Evolutionary conservation across 92 coral and sea anemone genomes (phyloP), one percentile per base, ranked within the genome.

Genomic region (Bergia puertoricense): DNA sequence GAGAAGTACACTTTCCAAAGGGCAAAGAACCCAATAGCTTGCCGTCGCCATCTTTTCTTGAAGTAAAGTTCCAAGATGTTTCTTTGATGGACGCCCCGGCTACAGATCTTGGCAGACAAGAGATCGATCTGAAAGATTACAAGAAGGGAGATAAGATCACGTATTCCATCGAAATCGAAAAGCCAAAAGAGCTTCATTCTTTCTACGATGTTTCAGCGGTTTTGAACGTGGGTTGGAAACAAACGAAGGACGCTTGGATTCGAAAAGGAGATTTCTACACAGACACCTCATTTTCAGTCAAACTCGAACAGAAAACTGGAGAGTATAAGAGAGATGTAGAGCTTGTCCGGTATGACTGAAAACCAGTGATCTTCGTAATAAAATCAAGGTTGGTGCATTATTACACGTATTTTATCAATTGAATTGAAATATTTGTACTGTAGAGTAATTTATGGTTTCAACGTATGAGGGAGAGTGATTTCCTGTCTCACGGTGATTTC

Each of bases 171-270:
- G 88, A 78, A 40, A 89, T 93, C 68, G 91, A 93, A 57, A 95
- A 89, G 79, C 98, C 99, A 6, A 39, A 62, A 16, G 38, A 79
- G 59, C 20, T 54, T 10, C 91, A 74, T 59, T 85, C 91, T 44
- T 71, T 56, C 23, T 91, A 93, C 85, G 68, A 91, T 46, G 90
- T 96, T 8, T 95, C 98, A 8, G 99, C 94, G 6, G 97, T 95
- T 22, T 86, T 96, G 77, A 95, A 95, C 54, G 93, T 96, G n/a
- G 99, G 99, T 7, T 96, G 99, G 99, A 84, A 86, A 69, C 82
- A 92, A 3, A 82, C 91, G 71, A 88, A 89, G 23, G 81, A 89
- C 5, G 85, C 88, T 2, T 96, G 98, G 98, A 82, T 93, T 43
- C 85, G 91, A 5, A 82, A 44, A 76, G 98, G 98, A 1, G 99